Evolutionary conservation across 2,113 vertebrate genomes (phyloP).

Genomic region (Ptilorrhoa leucosticta): DNA sequence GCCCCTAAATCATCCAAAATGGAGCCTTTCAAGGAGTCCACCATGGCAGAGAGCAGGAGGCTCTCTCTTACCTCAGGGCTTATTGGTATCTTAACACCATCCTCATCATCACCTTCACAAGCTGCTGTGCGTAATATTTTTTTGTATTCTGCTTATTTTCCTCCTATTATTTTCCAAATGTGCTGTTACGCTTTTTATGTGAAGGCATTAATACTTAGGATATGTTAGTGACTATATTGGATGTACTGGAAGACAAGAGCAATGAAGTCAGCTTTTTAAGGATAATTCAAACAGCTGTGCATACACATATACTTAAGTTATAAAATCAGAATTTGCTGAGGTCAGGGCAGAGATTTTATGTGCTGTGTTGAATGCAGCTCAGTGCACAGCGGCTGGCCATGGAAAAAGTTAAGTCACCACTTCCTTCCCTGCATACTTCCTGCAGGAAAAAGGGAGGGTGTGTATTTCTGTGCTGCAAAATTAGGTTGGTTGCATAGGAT

Average conservation of each 20-base stretch:
- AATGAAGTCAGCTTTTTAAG: neutral
- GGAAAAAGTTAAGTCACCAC: neutral
- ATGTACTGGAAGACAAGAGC: neutral
- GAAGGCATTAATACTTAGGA: neutral
- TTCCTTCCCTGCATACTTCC: neutral
- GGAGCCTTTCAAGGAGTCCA: conserved; percentile 82
- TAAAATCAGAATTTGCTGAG: neutral
- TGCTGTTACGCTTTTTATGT: neutral
- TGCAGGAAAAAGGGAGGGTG: neutral
- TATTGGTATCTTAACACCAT: conserved; percentile 87
- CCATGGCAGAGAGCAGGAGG: conserved; percentile 78
- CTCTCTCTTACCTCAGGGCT: conserved; percentile 94
- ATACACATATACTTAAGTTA: neutral
- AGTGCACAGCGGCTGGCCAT: neutral
- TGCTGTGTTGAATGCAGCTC: neutral
- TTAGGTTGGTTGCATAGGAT: neutral
- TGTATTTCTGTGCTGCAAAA: neutral
- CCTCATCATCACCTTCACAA: conserved; percentile 81
- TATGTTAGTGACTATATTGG: neutral
- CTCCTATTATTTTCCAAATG: neutral
- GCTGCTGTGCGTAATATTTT: conserved; percentile 75
- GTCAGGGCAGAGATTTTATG: neutral
- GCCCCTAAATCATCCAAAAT: conserved; percentile 80
- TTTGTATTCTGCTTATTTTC: neutral
- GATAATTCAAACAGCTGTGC: neutral